These are phyloP conservation scores for Callopanchax toddi DNA, from an alignment of 2,113 vertebrate species.

Conservation along the genomic window DNA sequence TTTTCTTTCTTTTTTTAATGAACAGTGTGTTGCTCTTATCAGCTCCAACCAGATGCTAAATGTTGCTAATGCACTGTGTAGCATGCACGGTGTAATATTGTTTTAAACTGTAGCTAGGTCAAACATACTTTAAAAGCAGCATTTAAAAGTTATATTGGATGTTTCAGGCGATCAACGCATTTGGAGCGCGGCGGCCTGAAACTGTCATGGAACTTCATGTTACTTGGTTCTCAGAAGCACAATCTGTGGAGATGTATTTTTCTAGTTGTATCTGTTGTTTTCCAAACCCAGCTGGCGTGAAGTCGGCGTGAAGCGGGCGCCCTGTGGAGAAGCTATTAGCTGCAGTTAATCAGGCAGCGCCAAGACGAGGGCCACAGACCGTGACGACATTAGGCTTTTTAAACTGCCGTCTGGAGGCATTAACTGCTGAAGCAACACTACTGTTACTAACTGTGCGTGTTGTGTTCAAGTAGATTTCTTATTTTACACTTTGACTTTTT, in stretches of 20 bases:
- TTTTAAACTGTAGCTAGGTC: conserved; percentile 11
- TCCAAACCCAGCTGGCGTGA: conserved; percentile 32
- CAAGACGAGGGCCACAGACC: conserved; percentile 23
- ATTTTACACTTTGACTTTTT: neutral
- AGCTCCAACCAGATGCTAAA: conserved; percentile 34
- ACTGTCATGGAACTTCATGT: neutral
- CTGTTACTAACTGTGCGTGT: conserved; percentile 8
- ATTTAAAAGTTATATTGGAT: conserved; percentile 29
- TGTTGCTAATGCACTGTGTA: neutral
- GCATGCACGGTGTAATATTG: conserved; percentile 1
- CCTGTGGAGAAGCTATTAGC: conserved; percentile 56
- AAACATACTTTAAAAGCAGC: conserved; percentile 10
- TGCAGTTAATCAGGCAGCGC: conserved; percentile 53
- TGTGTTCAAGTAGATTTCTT: conserved; percentile 7
- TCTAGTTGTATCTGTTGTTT: conserved; percentile 32
- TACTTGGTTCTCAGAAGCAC: conserved; percentile 31
- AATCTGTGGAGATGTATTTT: conserved; percentile 10
- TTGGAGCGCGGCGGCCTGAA: neutral
- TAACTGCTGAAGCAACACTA: conserved; percentile 11
- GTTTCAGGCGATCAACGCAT: conserved; percentile 1
- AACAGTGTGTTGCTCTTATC: conserved; percentile 19
- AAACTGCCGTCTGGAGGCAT: conserved; percentile 22
- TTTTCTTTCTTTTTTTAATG: conserved; percentile 6
- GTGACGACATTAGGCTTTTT: conserved; percentile 32
- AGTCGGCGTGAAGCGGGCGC: conserved; percentile 20